Percentiles rank a stretch among this genome's conserved stretches.
These are phyloP conservation scores for Labrus mixtus DNA, from an alignment of 2,113 vertebrate genomes.

Conservation along the genomic window DNA sequence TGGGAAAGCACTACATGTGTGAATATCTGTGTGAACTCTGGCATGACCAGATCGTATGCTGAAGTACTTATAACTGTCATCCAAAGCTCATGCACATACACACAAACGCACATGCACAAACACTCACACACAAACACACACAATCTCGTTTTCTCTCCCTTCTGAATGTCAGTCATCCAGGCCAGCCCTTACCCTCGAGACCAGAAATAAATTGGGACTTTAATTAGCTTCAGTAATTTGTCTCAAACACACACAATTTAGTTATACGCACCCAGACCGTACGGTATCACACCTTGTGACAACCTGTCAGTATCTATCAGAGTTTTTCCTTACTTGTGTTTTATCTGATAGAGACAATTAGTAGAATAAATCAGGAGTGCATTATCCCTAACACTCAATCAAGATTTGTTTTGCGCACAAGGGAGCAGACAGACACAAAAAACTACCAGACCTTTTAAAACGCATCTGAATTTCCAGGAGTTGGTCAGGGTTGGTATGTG, in stretches of 20 bases:
- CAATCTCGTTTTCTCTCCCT: slow-evolving; percentile 5
- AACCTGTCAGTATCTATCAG: slow-evolving; percentile 29
- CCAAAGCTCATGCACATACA: neutral
- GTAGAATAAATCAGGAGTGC: neutral
- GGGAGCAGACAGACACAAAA: neutral
- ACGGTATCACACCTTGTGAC: slow-evolving; percentile 42
- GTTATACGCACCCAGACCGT: slow-evolving; percentile 33
- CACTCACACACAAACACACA: neutral
- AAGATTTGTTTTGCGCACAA: neutral
- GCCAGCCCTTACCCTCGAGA: slow-evolving; percentile 65
- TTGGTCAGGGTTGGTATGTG: too few relatives aligned
- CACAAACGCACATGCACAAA: slow-evolving; percentile 1
- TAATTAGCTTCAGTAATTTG: slow-evolving; percentile 81
- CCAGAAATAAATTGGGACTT: slow-evolving; percentile 73
- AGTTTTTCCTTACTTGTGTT: slow-evolving; percentile 10
- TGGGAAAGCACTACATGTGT: too few relatives aligned
- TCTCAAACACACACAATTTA: neutral
- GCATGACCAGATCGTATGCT: too few relatives aligned
- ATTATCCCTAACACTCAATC: slow-evolving; percentile 26
- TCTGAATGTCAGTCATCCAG: slow-evolving; percentile 72
- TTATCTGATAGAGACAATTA: slow-evolving; percentile 32
- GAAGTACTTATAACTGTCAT: slow-evolving; percentile 13
- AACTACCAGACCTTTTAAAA: neutral
- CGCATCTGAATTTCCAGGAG: too few relatives aligned
- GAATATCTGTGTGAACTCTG: too few relatives aligned